phyloP scores from a whole-genome alignment of 2,888 invertebrate species.

The Diaprepes abbreviatus region DNA sequence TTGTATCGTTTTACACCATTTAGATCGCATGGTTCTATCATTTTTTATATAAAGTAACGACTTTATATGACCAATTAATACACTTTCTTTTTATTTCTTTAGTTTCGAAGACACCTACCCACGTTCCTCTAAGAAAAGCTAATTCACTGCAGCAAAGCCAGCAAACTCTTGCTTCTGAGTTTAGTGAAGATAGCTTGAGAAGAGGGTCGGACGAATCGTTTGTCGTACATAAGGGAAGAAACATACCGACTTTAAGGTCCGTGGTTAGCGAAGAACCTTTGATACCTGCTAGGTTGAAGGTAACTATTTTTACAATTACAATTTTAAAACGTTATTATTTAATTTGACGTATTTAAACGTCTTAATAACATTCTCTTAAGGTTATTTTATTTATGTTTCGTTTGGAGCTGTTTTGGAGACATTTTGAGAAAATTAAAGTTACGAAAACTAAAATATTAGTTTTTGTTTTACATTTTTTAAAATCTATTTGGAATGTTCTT shows the following conservation, averaged over 20 bases:
- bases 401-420: no score
- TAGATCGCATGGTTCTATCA: neutral
- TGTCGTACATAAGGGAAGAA: slow-evolving; percentile 85
- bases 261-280: slow-evolving; percentile 72
- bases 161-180: slow-evolving; percentile 65
- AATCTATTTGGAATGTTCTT: no score
- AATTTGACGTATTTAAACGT: no score
- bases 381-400: no score
- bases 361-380: no score
- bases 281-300: slow-evolving; percentile 66
- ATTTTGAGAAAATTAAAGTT: no score
- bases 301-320: no score
- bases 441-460: no score
- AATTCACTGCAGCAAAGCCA: slow-evolving; percentile 65
- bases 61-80: no score
- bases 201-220: slow-evolving; percentile 78
- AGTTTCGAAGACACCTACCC: slow-evolving; percentile 66
- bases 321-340: no score
- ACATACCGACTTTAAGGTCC: slow-evolving; percentile 83
- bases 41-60: neutral
- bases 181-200: slow-evolving; percentile 59
- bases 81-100: slow-evolving; percentile 13
- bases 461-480: no score
- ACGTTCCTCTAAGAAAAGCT: slow-evolving; percentile 65
- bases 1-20: neutral